Percentiles rank a stretch among this genome's conserved stretches.
These are phyloP conservation scores for Achlya flavicornis DNA, from an alignment of 2,888 invertebrate genomes.

Conservation along the genomic window DNA sequence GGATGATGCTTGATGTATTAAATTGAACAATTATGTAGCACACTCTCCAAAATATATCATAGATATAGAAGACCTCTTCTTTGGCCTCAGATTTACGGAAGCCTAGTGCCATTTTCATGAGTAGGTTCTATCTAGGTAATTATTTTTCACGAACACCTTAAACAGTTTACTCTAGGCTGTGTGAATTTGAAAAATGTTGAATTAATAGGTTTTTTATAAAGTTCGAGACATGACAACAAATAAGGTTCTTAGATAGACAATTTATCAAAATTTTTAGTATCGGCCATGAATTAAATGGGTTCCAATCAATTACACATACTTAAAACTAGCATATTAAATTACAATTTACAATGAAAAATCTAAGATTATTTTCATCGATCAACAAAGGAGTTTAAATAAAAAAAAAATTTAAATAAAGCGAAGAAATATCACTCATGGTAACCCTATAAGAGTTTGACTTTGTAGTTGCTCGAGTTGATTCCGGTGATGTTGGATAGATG, in stretches of 20 bases:
- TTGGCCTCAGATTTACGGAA: no score
- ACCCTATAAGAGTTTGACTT: slow-evolving; percentile 16
- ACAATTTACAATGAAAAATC: slow-evolving; percentile 2
- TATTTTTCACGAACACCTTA: no score
- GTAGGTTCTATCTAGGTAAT: background rate
- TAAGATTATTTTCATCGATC: slow-evolving; percentile 1
- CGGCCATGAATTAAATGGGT: background rate
- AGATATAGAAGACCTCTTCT: no score
- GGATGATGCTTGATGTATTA: no score
- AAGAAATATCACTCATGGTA: slow-evolving; percentile 8
- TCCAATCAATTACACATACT: background rate
- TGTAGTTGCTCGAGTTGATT: slow-evolving; percentile 33
- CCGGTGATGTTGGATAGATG: slow-evolving; percentile 34
- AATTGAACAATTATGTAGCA: no score
- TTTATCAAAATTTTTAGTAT: background rate
- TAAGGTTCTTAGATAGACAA: background rate
- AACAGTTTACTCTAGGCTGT: no score
- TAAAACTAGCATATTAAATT: slow-evolving; percentile 10
- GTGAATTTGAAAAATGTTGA: no score
- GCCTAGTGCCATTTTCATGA: background rate
- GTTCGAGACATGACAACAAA: no score
- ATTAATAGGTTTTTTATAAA: no score
- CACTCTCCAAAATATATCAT: no score
- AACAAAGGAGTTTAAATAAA: slow-evolving; percentile 4
- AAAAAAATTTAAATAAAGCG: background rate